Evolutionary conservation across 2,797 vertebrate genomes (phyloP).

Genomic region (Xiphorhynchus erythropygius): DNA sequence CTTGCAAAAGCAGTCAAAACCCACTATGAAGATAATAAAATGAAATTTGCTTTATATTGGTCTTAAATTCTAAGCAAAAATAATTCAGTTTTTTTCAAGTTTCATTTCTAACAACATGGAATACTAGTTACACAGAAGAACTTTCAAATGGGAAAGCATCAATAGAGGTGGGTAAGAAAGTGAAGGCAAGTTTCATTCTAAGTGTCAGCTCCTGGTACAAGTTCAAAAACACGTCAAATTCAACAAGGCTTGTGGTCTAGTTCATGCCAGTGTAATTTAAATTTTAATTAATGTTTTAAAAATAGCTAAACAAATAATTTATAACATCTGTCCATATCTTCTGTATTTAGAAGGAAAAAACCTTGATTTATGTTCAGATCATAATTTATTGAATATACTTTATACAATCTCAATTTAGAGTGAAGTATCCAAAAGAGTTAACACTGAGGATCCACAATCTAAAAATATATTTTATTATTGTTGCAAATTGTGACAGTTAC

Average conservation of each 20-base stretch:
- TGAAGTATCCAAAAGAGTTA: neutral
- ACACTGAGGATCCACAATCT: neutral
- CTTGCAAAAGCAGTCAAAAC: conserved; percentile 6
- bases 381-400: neutral
- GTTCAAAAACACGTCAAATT: neutral
- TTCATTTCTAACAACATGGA: neutral
- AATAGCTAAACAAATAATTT: neutral
- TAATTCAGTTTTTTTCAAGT: neutral
- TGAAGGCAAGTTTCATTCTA: neutral
- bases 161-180: neutral
- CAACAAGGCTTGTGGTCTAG: neutral
- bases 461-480: neutral
- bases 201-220: neutral
- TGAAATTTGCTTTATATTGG: neutral
- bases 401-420: neutral
- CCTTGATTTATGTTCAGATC: neutral
- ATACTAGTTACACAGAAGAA: neutral
- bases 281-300: neutral
- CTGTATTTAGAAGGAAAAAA: neutral
- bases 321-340: neutral
- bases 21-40: neutral
- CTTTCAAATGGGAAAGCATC: neutral
- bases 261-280: neutral
- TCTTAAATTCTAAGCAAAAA: neutral
- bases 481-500: neutral